Evolutionary conservation across 2,888 invertebrate genomes (phyloP).

Genomic region (Sthenelais limicola): DNA sequence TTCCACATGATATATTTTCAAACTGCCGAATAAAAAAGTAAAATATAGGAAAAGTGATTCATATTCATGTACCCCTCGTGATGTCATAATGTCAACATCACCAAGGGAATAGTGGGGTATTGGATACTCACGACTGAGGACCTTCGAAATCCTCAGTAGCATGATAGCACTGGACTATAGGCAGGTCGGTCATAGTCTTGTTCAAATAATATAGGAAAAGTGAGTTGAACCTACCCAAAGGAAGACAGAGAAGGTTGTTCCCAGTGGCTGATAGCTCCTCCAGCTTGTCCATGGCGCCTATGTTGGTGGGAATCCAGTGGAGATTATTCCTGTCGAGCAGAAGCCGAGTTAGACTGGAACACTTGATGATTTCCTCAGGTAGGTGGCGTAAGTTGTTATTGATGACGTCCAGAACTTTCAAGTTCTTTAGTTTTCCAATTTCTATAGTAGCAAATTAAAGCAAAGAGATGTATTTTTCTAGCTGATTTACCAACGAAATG

Average conservation of each 20-base stretch:
- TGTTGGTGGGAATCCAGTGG: constrained; percentile 49
- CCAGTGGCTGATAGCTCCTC: constrained; percentile 51
- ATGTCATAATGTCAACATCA: too few relatives aligned
- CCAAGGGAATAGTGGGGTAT: too few relatives aligned
- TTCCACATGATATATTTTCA: too few relatives aligned
- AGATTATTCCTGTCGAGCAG: constrained; percentile 52
- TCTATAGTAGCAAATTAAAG: constrained; percentile 39
- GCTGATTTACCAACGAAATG: background rate
- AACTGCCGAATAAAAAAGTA: too few relatives aligned
- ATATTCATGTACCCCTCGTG: too few relatives aligned
- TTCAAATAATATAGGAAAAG: too few relatives aligned
- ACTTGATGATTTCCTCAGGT: constrained; percentile 47
- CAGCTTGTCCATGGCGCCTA: constrained; percentile 47
- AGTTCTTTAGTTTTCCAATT: constrained; percentile 46
- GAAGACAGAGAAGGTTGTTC: constrained; percentile 51
- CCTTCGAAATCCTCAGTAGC: too few relatives aligned
- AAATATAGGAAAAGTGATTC: too few relatives aligned
- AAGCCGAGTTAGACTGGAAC: constrained; percentile 47
- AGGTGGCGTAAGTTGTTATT: constrained; percentile 49
- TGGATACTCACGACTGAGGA: too few relatives aligned
- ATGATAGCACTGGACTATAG: too few relatives aligned
- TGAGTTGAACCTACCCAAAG: constrained; percentile 50
- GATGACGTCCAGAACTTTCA: constrained; percentile 47
- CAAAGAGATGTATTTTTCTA: background rate
- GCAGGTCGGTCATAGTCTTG: too few relatives aligned